Base-by-base conservation (phyloP, 1,140 invertebrate genomes). In the Bombus confusus region DNA sequence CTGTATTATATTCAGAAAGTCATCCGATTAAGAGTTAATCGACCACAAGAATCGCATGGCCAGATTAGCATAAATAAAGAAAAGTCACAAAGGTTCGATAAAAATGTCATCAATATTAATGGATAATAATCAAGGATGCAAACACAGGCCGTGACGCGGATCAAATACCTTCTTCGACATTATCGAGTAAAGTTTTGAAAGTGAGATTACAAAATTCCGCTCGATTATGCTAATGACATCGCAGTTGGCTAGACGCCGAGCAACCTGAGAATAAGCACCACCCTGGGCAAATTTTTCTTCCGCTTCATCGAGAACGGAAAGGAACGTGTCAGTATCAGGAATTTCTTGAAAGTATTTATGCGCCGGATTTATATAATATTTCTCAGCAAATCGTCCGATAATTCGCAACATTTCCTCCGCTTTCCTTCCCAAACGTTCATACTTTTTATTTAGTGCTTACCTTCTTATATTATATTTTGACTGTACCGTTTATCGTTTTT, bases 171-270 rank as follows among this genome's bases (percentile, higher is more conserved):
- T 34, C 13, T 10, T 22, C 41, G 62, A 25, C 18, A 37, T 78
- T 41, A 69, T 78, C 64, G 52, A 25, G 9, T 57, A 52, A 57
- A 83, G 28, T 69, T 52, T 69, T 57, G 47, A 69, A 78, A 77
- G 43, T 47, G 62, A 52, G 47, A 69, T 83, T 69, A 69, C n/a
- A 41, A 83, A 86, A 68, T 88, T 86, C 78, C 37, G 69, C 15
- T 88, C 83, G 74, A 88, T 89, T 88, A 88, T 89, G 83, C 83
- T 88, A 88, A 88, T 81, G 82, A 88, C 22, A 83, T 77, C 43
- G n/a, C 41, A 39, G 34, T 66, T 83, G 74, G 73, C 59, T 77
- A n/a, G 64, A 31, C 43, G 64, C 75, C 72, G 74, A 88, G 57
- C 28, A 81, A 74, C 73, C 71, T 82, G 87, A 39, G 73, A 86